These are phyloP conservation scores for Spondyliosoma cantharus DNA, from an alignment of 2,797 vertebrate genomes.

Conservation along the genomic window DNA sequence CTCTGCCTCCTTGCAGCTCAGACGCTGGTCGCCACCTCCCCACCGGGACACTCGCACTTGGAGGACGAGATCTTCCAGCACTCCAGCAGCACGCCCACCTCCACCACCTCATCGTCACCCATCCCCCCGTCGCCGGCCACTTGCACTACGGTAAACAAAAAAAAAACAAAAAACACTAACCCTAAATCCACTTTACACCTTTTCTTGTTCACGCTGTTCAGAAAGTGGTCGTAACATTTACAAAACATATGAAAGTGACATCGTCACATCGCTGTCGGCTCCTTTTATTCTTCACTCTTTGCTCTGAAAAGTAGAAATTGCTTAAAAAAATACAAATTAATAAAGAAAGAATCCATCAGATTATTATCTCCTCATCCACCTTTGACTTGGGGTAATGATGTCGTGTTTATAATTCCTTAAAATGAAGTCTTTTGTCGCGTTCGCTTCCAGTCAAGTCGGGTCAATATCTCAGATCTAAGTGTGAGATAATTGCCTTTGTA, in stretches of 20 bases:
- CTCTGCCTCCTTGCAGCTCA: conserved; percentile 80
- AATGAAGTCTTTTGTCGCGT: conserved; percentile 14
- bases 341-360: not conserved
- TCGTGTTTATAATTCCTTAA: conserved; percentile 6
- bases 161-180: not conserved
- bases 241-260: too few species aligned
- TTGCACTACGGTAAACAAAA: conserved; percentile 86
- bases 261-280: too few species aligned
- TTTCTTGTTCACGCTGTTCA: not conserved
- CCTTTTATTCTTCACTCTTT: not conserved
- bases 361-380: conserved; percentile 24
- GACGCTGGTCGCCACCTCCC: conserved; percentile 90
- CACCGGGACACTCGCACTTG: conserved; percentile 86
- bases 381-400: not conserved
- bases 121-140: conserved; percentile 90
- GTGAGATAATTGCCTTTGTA: conserved; percentile 59
- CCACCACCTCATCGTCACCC: conserved; percentile 92
- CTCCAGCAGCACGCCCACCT: conserved; percentile 92
- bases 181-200: not conserved
- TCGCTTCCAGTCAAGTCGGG: conserved; percentile 15
- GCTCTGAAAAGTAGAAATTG: conserved; percentile 2
- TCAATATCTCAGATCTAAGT: conserved; percentile 27
- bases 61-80: conserved; percentile 93
- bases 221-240: not conserved
- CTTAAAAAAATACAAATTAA: not conserved